Evolutionary conservation across 2,888 invertebrate genomes (phyloP).

Genomic region (Leptinotarsa haldemani): DNA sequence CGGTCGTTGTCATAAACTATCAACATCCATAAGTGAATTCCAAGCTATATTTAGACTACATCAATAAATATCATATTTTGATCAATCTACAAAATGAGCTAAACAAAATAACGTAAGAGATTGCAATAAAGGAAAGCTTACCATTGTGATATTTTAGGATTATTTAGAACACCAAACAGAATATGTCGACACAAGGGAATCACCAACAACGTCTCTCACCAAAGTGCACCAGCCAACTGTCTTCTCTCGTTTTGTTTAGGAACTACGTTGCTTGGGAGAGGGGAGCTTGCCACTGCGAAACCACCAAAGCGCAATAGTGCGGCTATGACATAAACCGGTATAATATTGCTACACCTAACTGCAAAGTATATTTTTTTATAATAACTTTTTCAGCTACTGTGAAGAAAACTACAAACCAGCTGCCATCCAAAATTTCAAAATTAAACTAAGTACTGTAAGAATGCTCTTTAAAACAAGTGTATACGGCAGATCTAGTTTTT

Average conservation of each 20-base stretch:
- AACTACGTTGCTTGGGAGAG: slow-evolving; percentile 54
- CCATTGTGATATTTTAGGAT: slow-evolving; percentile 66
- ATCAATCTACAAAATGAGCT: slow-evolving; percentile 21
- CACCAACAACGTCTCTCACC: slow-evolving; percentile 56
- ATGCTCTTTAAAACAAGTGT: neutral
- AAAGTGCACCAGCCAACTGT: slow-evolving; percentile 65
- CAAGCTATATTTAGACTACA: slow-evolving; percentile 46
- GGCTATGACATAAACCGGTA: slow-evolving; percentile 66
- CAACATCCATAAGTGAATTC: slow-evolving; percentile 59
- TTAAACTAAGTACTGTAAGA: neutral
- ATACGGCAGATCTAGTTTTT: slow-evolving; percentile 67
- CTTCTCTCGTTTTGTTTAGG: slow-evolving; percentile 64
- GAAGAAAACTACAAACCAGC: slow-evolving; percentile 6
- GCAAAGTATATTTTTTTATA: neutral
- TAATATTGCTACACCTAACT: slow-evolving; percentile 64
- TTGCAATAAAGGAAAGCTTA: slow-evolving; percentile 59
- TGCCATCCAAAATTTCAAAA: slow-evolving; percentile 14
- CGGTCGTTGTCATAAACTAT: slow-evolving; percentile 56
- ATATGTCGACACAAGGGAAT: slow-evolving; percentile 55
- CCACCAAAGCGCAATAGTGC: slow-evolving; percentile 65
- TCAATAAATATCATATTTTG: slow-evolving; percentile 46
- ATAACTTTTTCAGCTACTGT: neutral
- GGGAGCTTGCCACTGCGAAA: slow-evolving; percentile 59
- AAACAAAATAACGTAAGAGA: slow-evolving; percentile 46
- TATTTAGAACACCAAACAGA: slow-evolving; percentile 58